Evolutionary conservation across 2,113 vertebrate species (phyloP).

Genomic region (Tragulus kanchil): DNA sequence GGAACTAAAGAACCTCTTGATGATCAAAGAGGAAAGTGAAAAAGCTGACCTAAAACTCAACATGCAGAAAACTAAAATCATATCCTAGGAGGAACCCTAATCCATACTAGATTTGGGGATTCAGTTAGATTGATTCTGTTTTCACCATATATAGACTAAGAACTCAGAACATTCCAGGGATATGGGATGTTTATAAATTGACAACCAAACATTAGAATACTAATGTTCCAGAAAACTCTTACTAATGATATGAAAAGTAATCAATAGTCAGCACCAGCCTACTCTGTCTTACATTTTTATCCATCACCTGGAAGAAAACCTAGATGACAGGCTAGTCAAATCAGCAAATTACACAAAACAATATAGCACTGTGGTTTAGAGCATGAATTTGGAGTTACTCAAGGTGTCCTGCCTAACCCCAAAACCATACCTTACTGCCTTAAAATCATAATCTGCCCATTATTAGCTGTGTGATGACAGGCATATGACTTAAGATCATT

Average conservation of each 20-base stretch:
- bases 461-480: background rate
- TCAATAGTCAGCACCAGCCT: background rate
- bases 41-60: too few species aligned
- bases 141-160: background rate
- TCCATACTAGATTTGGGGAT: background rate
- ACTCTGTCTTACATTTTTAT: background rate
- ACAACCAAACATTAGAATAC: background rate
- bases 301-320: background rate
- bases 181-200: background rate
- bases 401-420: background rate
- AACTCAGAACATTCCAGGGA: background rate
- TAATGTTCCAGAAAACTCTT: background rate
- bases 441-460: background rate
- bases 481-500: background rate
- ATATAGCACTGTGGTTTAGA: background rate
- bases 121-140: background rate
- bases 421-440: background rate
- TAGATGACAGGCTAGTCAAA: background rate
- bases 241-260: background rate
- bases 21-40: too few species aligned
- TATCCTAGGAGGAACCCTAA: background rate
- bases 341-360: constrained; percentile 8
- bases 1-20: too few species aligned
- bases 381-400: background rate
- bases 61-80: too few species aligned